Base-by-base conservation (phyloP, 2,888 invertebrate species). In the Papilio gigon region DNA sequence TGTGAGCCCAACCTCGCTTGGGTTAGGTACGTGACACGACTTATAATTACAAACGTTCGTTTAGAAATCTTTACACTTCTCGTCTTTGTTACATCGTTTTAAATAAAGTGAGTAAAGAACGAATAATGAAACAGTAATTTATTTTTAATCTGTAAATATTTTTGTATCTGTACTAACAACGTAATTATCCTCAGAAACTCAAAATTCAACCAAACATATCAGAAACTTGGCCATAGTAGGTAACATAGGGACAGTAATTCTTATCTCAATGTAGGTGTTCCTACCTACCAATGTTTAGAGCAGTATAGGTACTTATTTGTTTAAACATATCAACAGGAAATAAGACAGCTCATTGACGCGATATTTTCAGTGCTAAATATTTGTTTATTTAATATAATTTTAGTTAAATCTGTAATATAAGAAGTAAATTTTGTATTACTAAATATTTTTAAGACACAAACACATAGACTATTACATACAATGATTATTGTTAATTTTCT, bases 21-120 rank as follows among this genome's bases (percentile, higher is more conserved):
- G 82, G 80, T 76, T 74, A 70, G 73, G 76, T 76, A 89, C 90
- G 90, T 89, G 90, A 89, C 84, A 80, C 71, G 88, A 73, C 71
- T 87, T 74, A 65, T 74, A 72, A 76, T 74, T 70, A 53, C 59
- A 68, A 12, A 37, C 33, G 35, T 8, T 62, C 56, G 42, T 60
- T 70, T 59, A 68, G 61, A 63, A 66, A 37, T 56, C 37, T 20
- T 56, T 61, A 3, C 9, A 1, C 73, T 65, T 71, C 35, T 40
- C 22, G 5, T 27, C 56, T 53, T 65, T 56, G 53, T 53, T 65
- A 42, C 5, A 27, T 37, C 20, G 35, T 35, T 50, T 50, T 22
- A 50, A 35, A 61, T 40, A 20, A 50, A 5, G 12, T 22, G n/a
- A n/a, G n/a, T n/a, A n/a, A n/a, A n/a, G n/a, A n/a, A n/a, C n/a